Percentiles rank a stretch among this genome's conserved stretches.
Evolutionary conservation across 1,140 invertebrate species (phyloP).

Genomic region (Planococcus citri): DNA sequence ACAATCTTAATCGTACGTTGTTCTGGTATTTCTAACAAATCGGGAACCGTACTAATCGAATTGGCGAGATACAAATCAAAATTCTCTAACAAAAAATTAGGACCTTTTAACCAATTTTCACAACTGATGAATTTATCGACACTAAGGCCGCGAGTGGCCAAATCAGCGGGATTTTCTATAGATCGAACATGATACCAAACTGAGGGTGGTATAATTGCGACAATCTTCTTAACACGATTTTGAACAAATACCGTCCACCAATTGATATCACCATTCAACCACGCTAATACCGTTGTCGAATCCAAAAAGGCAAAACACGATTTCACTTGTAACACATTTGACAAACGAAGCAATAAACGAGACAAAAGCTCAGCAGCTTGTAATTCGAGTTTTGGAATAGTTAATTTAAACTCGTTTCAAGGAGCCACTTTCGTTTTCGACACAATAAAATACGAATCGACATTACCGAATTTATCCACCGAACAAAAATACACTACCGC

Average conservation of each 20-base stretch:
- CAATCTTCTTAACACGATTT: background rate
- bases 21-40: background rate
- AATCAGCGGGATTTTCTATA: constrained; percentile 29
- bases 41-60: too few species aligned
- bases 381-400: constrained; percentile 26
- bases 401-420: constrained; percentile 23
- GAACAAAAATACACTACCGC: constrained; percentile 21
- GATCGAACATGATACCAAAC: constrained; percentile 29
- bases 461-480: background rate
- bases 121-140: background rate
- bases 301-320: constrained; percentile 28
- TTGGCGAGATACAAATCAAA: background rate
- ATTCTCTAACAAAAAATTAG: background rate
- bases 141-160: constrained; percentile 20
- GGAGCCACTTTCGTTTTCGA: constrained; percentile 26
- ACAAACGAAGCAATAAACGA: background rate
- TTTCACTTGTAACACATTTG: background rate
- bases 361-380: constrained; percentile 26
- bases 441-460: constrained; percentile 21
- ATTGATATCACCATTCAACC: constrained; percentile 29
- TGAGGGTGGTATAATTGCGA: background rate
- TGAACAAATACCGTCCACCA: constrained; percentile 28
- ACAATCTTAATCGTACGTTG: background rate
- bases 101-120: background rate
- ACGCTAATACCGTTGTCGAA: constrained; percentile 30